Evolutionary conservation across 2,888 invertebrate species (phyloP).

Genomic region (Lissonota sp.): DNA sequence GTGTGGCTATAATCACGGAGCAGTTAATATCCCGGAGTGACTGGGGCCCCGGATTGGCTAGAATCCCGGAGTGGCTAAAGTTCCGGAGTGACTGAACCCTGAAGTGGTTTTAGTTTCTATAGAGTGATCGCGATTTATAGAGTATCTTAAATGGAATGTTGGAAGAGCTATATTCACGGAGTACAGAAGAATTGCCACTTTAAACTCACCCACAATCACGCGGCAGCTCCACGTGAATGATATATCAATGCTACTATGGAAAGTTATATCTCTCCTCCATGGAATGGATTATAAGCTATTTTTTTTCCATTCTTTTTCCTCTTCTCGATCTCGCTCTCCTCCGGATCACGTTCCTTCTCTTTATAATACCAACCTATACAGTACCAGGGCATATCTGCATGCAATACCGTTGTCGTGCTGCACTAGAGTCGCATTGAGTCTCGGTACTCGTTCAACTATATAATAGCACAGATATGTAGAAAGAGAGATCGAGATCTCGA

Average conservation of each 20-base stretch:
- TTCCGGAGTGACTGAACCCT: background rate
- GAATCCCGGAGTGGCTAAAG: background rate
- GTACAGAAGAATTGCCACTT: slow-evolving; percentile 26
- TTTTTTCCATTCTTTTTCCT: slow-evolving; percentile 4
- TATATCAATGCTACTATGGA: slow-evolving; percentile 71
- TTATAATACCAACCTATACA: slow-evolving; percentile 11
- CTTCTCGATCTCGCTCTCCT: slow-evolving; percentile 15
- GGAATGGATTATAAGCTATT: background rate
- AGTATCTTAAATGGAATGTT: background rate
- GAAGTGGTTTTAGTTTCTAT: background rate
- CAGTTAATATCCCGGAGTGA: too few species aligned
- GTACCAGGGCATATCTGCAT: slow-evolving; percentile 27
- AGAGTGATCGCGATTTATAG: too few species aligned
- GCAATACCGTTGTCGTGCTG: slow-evolving; percentile 22
- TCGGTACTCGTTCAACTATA: background rate
- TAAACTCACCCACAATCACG: slow-evolving; percentile 80
- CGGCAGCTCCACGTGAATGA: slow-evolving; percentile 78
- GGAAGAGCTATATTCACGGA: background rate
- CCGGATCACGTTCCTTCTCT: slow-evolving; percentile 36
- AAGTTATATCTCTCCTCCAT: slow-evolving; percentile 64
- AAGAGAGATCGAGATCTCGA: slow-evolving; percentile 8
- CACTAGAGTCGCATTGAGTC: slow-evolving; percentile 14
- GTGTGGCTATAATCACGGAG: too few species aligned
- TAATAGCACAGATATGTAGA: slow-evolving; percentile 26
- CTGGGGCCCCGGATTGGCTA: background rate